Conservation (phyloP, 2,888 invertebrate genomes). For the Tachina fera region DNA sequence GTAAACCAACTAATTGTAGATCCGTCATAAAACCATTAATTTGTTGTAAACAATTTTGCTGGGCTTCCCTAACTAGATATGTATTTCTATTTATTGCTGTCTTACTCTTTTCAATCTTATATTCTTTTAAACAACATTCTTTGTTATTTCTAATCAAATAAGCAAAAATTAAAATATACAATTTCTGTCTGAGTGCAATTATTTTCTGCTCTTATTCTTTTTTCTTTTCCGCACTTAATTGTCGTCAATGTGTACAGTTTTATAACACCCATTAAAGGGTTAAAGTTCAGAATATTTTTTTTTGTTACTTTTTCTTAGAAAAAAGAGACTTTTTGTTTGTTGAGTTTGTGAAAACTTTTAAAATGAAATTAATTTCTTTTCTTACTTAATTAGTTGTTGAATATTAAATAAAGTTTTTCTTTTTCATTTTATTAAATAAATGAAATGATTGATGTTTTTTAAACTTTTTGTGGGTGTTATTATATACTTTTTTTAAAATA, state of each 20-base stretch:
- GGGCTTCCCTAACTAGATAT: background rate
- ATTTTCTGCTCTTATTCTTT: constrained; percentile 15
- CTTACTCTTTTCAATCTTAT: background rate
- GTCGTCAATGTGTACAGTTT: constrained; percentile 38
- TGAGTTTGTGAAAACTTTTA: constrained; percentile 48
- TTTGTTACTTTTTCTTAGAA: constrained; percentile 6
- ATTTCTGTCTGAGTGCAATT: constrained; percentile 43
- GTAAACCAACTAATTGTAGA: background rate
- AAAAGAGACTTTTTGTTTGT: background rate
- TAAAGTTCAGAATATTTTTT: constrained; percentile 60
- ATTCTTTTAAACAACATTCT: background rate
- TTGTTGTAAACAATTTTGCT: background rate
- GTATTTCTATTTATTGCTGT: background rate
- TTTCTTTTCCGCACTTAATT: constrained; percentile 43
- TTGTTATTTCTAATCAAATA: constrained; percentile 48
- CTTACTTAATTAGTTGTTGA: constrained; percentile 54
- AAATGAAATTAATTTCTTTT: constrained; percentile 26
- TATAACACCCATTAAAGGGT: constrained; percentile 59
- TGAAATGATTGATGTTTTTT: constrained; percentile 42
- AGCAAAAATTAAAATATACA: constrained; percentile 32
- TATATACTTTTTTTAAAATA: background rate
- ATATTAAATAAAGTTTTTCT: constrained; percentile 23
- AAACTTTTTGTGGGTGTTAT: constrained; percentile 23
- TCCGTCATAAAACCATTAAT: background rate
- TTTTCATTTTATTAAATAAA: background rate